A percentile compares a stretch with the other conserved stretches of the same genome.
Conservation (phyloP, 2,113 vertebrate species). For the Emydocephalus ijimae region DNA sequence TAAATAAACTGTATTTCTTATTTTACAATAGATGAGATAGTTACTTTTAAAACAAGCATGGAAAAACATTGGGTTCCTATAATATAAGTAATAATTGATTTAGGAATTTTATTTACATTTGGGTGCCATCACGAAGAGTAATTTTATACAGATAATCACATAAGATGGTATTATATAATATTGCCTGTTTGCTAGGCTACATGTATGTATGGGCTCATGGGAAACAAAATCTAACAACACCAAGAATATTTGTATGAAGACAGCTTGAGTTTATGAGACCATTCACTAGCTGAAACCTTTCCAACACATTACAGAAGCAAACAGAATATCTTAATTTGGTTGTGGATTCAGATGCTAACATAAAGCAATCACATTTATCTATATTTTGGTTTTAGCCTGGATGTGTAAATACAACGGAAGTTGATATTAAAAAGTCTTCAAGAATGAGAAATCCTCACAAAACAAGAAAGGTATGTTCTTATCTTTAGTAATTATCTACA, state of each 20-base stretch:
- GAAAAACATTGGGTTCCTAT: background rate
- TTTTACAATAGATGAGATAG: background rate
- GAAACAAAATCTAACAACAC: background rate
- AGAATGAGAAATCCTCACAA: conserved; percentile 98
- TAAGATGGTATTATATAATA: background rate
- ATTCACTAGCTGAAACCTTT: background rate
- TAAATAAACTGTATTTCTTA: background rate
- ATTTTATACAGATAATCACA: background rate
- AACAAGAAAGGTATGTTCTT: conserved; percentile 85
- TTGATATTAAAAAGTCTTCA: conserved; percentile 98
- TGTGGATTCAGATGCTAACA: background rate
- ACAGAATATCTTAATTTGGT: background rate
- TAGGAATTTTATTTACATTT: background rate
- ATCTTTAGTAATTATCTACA: background rate
- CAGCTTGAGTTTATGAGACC: background rate
- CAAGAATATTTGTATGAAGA: background rate
- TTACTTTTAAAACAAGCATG: background rate
- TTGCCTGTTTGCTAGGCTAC: background rate
- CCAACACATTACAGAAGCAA: background rate
- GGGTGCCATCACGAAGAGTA: background rate
- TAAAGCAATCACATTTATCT: conserved; percentile 29
- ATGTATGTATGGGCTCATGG: background rate
- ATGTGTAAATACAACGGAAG: conserved; percentile 97
- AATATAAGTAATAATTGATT: background rate
- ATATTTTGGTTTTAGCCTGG: conserved; percentile 78